Evolutionary conservation across 2,888 invertebrate genomes (phyloP).

Genomic region (Pterobdella sp.): DNA sequence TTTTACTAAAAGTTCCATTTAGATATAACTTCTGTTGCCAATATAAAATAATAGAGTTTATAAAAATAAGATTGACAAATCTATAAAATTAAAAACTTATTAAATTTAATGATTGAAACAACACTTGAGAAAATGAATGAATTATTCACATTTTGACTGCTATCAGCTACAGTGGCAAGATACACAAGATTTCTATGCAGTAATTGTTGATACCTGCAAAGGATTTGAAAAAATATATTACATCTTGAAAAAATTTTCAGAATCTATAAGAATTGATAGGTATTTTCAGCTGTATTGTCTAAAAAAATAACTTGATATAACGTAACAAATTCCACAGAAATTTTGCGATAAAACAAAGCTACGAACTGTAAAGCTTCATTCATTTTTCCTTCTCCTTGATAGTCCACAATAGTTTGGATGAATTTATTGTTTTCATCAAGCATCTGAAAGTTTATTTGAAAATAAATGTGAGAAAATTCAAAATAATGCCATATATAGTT

Average conservation of each 20-base stretch:
- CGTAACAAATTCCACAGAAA: neutral
- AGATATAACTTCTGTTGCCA: too few relatives aligned
- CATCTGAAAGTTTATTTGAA: slow-evolving; percentile 59
- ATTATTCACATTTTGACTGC: slow-evolving; percentile 71
- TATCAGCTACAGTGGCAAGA: slow-evolving; percentile 90
- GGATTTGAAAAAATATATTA: too few relatives aligned
- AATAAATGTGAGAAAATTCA: neutral
- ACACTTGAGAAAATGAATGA: too few relatives aligned
- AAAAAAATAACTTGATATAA: neutral
- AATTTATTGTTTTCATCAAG: slow-evolving; percentile 93
- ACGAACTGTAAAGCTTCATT: slow-evolving; percentile 80
- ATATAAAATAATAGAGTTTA: too few relatives aligned
- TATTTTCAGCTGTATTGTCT: neutral
- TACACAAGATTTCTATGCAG: slow-evolving; percentile 91
- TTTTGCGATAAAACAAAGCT: neutral
- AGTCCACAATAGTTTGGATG: slow-evolving; percentile 92
- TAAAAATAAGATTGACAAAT: too few relatives aligned
- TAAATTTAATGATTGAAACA: too few relatives aligned
- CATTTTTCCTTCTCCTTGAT: slow-evolving; percentile 85
- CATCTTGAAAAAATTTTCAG: too few relatives aligned
- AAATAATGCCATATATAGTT: neutral
- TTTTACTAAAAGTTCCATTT: too few relatives aligned
- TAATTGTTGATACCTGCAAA: slow-evolving; percentile 72
- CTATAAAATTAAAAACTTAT: too few relatives aligned
- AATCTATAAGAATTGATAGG: neutral